These are phyloP conservation scores for Sebastes itinus DNA, from an alignment of 2,797 vertebrate species.

Conservation along the genomic window DNA sequence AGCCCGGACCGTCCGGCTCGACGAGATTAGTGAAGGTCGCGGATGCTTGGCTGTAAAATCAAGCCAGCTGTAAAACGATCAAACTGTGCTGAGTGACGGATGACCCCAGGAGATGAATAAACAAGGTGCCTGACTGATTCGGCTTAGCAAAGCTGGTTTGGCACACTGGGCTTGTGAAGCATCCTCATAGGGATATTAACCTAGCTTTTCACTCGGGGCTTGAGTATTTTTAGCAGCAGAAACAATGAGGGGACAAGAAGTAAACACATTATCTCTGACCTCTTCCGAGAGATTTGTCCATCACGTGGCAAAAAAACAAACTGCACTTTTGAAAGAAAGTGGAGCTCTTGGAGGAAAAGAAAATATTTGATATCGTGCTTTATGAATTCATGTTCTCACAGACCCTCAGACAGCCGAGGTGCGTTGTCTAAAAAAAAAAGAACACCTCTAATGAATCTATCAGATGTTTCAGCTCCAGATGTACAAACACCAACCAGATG, in stretches of 20 bases:
- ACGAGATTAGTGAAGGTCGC: slow-evolving; percentile 26
- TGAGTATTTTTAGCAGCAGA: slow-evolving; percentile 24
- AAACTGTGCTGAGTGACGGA: slow-evolving; percentile 16
- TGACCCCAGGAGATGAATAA: slow-evolving; percentile 28
- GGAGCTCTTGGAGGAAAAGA: background rate
- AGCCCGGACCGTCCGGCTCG: slow-evolving; percentile 3
- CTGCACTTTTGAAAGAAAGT: background rate
- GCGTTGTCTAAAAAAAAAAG: background rate
- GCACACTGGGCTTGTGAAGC: background rate
- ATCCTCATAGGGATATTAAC: slow-evolving; percentile 9
- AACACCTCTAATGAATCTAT: slow-evolving; percentile 9
- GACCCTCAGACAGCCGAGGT: background rate
- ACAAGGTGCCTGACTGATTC: slow-evolving; percentile 24
- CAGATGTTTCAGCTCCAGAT: slow-evolving; percentile 20
- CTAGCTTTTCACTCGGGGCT: slow-evolving; percentile 19
- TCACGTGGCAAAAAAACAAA: background rate
- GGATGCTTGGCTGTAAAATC: slow-evolving; percentile 15
- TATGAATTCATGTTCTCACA: background rate
- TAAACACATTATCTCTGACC: slow-evolving; percentile 1
- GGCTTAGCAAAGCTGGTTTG: slow-evolving; percentile 13
- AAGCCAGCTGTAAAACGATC: slow-evolving; percentile 28
- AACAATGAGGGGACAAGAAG: background rate
- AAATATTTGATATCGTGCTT: background rate
- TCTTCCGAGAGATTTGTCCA: background rate
- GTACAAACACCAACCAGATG: slow-evolving; percentile 18